These are phyloP conservation scores for Sebastes taczanowskii DNA, from an alignment of 2,797 vertebrate species.

Conservation along the genomic window DNA sequence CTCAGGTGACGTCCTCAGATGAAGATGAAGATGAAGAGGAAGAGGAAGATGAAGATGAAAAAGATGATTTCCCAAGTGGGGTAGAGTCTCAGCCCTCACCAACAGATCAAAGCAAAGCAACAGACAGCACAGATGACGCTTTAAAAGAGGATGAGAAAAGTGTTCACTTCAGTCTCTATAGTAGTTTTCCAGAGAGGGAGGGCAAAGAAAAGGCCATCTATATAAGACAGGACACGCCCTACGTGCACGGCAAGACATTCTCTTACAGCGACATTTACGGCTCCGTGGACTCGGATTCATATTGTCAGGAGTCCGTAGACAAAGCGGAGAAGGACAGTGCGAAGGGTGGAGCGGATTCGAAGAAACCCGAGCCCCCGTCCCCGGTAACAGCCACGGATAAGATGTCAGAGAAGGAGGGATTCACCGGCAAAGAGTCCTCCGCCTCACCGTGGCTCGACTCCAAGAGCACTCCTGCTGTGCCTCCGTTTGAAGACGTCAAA, in stretches of 20 bases:
- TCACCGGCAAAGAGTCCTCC: conserved; percentile 36
- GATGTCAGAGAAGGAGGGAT: conserved; percentile 48
- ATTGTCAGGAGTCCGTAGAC: conserved; percentile 69
- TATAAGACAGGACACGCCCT: conserved; percentile 94
- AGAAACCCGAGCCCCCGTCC: conserved; percentile 31
- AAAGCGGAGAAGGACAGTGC: conserved; percentile 55
- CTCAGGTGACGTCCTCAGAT: conserved; percentile 73
- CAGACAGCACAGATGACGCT: conserved; percentile 36
- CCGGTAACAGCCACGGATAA: neutral
- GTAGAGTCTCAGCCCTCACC: conserved; percentile 40
- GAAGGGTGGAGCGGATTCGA: conserved; percentile 36
- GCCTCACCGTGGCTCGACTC: conserved; percentile 35
- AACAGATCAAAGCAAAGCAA: conserved; percentile 53
- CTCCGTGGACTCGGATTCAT: conserved; percentile 78
- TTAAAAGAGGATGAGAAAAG: conserved; percentile 74
- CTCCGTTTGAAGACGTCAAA: conserved; percentile 50
- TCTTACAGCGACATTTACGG: conserved; percentile 93
- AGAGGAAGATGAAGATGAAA: conserved; percentile 74
- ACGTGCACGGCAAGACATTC: conserved; percentile 93
- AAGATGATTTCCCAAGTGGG: conserved; percentile 58
- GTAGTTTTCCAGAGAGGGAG: conserved; percentile 76
- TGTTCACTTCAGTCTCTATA: conserved; percentile 77
- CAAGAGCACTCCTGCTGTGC: conserved; percentile 14
- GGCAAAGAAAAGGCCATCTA: conserved; percentile 76
- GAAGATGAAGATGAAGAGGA: conserved; percentile 74